Evolutionary conservation across 2,113 vertebrate genomes (phyloP), one percentile per base, ranked within the genome.

Genomic region (Reinhardtius hippoglossoides): DNA sequence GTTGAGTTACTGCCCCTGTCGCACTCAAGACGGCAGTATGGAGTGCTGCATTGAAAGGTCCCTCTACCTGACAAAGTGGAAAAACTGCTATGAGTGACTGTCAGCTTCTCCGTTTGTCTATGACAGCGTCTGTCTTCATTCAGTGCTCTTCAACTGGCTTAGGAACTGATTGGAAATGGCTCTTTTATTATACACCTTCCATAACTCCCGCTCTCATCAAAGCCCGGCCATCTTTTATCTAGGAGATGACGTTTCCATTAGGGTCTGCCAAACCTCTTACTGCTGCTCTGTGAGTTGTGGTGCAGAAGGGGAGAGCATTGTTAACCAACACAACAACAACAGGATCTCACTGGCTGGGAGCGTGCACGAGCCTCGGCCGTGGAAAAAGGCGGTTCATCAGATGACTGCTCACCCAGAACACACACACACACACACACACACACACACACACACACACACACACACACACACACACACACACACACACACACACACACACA

Each of bases 241-340:
- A 60, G 81, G 76, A 88, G 89, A 91, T 93, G 93, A 93, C 93
- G 86, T 91, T 94, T 94, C 92, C 92, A 94, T 94, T 94, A 94
- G 83, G 83, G 85, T 89, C 90, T 93, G 93, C 87, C 91, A 92
- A 31, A 70, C 73, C 62, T 84, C 91, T 90, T 87, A 91, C 88
- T 79, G 92, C 89, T 56, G 85, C 90, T 74, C 62, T 59, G 85
- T 94, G 93, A 94, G 87, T 94, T 93, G 92, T 91, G 87, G 88
- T 57, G 85, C 76, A 55, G 40, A 80, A 13, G 83, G 31, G 83
- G 83, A 84, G 83, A 88, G 87, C 78, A 83, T 81, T 86, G 87
- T 92, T 91, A 92, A 92, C 89, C 89, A 92, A 82, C 86, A 86
- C 82, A 85, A 83, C 86, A 84, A 68, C 84, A 78, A 62, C 84